A percentile compares a stretch with the other conserved stretches of the same genome.
phyloP scores from a whole-genome alignment of 2,797 vertebrate species.

The Gorsachius magnificus region DNA sequence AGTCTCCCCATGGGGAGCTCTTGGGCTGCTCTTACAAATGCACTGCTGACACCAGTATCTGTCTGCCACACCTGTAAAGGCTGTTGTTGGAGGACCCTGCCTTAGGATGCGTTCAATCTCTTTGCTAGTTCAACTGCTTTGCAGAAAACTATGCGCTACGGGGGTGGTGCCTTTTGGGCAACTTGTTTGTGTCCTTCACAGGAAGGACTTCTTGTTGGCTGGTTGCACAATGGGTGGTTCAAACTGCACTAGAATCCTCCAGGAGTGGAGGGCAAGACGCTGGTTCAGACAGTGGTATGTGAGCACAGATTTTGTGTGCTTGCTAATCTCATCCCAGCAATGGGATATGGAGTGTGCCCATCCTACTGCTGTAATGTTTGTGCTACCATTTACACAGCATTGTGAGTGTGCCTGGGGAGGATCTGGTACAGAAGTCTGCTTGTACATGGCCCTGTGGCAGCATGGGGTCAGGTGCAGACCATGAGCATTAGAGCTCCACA shows the following conservation, averaged over 20 bases:
- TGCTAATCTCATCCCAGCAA: neutral
- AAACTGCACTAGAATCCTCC: neutral
- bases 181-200: fast-evolving
- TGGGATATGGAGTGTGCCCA: neutral
- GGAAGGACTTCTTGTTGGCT: neutral
- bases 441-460: neutral
- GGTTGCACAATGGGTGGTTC: neutral
- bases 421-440: neutral
- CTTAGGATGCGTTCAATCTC: neutral
- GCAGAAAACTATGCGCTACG: neutral
- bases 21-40: neutral
- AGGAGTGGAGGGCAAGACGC: neutral
- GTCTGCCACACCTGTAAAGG: no score
- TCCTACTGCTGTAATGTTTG: neutral
- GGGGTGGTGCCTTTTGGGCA: neutral
- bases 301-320: neutral
- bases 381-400: neutral
- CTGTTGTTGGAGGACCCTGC: neutral
- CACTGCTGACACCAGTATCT: neutral
- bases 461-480: neutral
- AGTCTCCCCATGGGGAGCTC: neutral
- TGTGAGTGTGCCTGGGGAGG: neutral
- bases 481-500: fast-evolving
- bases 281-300: neutral
- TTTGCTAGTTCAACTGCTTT: neutral